Evolutionary conservation across 2,113 vertebrate species (phyloP).

Genomic region (Hyla sarda): DNA sequence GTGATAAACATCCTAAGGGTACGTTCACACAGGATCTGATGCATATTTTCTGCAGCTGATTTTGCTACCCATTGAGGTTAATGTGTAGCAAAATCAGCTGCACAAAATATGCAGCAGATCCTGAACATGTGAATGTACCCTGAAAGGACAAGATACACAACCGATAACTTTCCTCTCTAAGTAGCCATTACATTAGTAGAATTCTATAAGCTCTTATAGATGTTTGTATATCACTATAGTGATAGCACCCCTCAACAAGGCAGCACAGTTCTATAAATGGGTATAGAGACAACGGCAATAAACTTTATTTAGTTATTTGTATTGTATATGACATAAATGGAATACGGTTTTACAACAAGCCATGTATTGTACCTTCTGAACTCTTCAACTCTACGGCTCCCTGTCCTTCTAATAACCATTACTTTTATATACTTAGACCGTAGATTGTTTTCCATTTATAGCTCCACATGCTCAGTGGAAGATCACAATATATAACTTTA

Average conservation of each 20-base stretch:
- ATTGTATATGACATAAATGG: not conserved
- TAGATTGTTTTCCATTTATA: not conserved
- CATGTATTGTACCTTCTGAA: not conserved
- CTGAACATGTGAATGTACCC: too few relatives aligned
- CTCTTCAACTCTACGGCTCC: not conserved
- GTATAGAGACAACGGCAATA: not conserved
- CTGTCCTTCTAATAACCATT: not conserved
- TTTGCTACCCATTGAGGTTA: too few relatives aligned
- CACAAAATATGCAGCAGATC: too few relatives aligned
- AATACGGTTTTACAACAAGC: not conserved
- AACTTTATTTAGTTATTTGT: not conserved
- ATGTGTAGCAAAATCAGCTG: too few relatives aligned
- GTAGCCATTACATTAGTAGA: not conserved
- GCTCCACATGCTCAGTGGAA: not conserved
- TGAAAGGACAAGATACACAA: too few relatives aligned
- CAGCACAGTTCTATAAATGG: not conserved
- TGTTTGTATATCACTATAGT: too few relatives aligned
- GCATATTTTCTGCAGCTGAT: too few relatives aligned
- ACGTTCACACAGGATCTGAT: too few relatives aligned
- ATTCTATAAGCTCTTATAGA: too few relatives aligned
- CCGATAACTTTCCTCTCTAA: too few relatives aligned
- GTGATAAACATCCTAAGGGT: too few relatives aligned
- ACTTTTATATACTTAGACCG: not conserved
- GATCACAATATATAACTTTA: not conserved
- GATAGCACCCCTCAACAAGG: too few relatives aligned